phyloP scores from a whole-genome alignment of 2,113 vertebrate species.

The Merops nubicus region DNA sequence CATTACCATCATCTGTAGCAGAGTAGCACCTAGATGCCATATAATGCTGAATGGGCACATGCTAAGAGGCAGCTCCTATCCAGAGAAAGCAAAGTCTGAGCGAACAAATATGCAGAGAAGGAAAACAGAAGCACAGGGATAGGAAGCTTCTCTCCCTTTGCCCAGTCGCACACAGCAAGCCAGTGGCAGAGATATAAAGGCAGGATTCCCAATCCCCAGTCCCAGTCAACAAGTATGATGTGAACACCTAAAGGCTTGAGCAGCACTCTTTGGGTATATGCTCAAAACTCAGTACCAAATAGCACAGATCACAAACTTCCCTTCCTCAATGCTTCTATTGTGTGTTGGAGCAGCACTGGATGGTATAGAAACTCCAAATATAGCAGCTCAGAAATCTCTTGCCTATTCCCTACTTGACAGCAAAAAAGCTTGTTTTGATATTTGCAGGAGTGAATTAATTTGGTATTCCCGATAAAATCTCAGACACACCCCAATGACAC shows the following conservation, averaged over 20 bases:
- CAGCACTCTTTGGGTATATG: background rate
- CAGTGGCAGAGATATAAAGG: background rate
- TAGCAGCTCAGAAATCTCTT: constrained; percentile 24
- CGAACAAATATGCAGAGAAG: background rate
- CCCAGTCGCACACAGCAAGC: background rate
- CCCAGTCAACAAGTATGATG: background rate
- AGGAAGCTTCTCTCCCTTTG: background rate
- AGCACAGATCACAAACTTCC: background rate
- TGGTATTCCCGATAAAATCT: constrained; percentile 69
- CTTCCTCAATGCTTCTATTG: background rate
- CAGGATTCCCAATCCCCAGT: background rate
- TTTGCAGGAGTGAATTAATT: constrained; percentile 75
- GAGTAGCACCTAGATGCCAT: background rate
- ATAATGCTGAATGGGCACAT: background rate
- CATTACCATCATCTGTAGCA: constrained; percentile 6
- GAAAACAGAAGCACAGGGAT: background rate
- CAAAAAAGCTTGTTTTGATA: constrained; percentile 68
- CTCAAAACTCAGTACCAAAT: background rate
- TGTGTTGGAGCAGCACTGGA: background rate
- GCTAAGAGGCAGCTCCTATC: background rate
- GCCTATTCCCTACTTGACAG: constrained; percentile 45
- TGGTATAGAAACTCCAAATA: constrained; percentile 23
- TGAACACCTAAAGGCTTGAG: background rate
- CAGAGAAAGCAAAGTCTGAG: background rate
- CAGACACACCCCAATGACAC: constrained; percentile 71